Percentiles rank a stretch among this genome's conserved stretches.
Evolutionary conservation across 2,797 vertebrate genomes (phyloP).

Genomic region (Cyclura pinguis): DNA sequence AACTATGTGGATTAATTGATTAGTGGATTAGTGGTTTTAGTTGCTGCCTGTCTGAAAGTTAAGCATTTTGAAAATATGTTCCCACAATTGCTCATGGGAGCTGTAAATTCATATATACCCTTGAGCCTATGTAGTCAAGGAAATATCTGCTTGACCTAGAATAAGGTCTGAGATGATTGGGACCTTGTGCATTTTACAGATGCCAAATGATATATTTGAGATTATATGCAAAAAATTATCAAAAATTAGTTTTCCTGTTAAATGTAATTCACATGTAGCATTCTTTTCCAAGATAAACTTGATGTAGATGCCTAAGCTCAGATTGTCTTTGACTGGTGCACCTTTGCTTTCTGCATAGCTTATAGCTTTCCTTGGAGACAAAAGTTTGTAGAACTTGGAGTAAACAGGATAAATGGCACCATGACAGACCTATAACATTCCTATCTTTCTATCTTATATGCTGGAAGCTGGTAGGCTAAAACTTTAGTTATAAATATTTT

Average conservation of each 20-base stretch:
- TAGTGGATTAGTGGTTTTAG: slow-evolving; percentile 6
- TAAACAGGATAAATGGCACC: background rate
- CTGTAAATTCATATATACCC: slow-evolving; percentile 7
- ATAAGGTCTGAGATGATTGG: background rate
- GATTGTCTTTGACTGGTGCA: background rate
- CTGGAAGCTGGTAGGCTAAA: background rate
- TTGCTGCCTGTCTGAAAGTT: slow-evolving; percentile 23
- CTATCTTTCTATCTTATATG: background rate
- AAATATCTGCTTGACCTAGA: slow-evolving; percentile 25
- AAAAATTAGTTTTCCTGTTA: slow-evolving; percentile 19
- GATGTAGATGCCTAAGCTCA: background rate
- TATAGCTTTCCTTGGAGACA: background rate
- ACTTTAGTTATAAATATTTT: background rate
- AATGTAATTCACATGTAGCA: background rate
- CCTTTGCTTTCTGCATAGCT: slow-evolving; percentile 8
- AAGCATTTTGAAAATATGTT: slow-evolving; percentile 28
- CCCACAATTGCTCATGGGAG: slow-evolving; percentile 2
- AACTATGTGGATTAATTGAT: slow-evolving; percentile 33
- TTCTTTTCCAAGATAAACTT: background rate
- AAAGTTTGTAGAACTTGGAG: background rate
- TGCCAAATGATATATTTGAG: slow-evolving; percentile 2
- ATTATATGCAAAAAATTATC: background rate
- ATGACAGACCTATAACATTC: background rate
- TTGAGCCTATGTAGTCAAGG: slow-evolving; percentile 1
- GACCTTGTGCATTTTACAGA: background rate